Evolutionary conservation across 2,888 invertebrate species (phyloP).

Genomic region (Conus canariensis): DNA sequence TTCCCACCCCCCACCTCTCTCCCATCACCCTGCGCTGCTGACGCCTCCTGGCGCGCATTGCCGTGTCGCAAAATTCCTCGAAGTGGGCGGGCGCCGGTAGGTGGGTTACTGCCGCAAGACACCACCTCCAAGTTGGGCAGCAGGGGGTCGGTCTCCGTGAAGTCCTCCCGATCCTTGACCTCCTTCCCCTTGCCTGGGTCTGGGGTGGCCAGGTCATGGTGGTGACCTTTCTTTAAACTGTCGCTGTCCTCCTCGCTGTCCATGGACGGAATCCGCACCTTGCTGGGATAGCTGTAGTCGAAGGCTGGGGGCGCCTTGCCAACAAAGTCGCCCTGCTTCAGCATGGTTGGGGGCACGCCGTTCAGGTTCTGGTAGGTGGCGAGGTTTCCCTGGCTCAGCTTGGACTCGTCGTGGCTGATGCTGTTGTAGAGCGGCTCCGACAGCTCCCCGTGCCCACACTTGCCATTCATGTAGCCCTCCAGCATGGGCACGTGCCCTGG

Average conservation of each 20-base stretch:
- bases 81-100: neutral
- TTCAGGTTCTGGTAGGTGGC: neutral
- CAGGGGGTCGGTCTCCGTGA: slow-evolving; percentile 36
- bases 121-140: slow-evolving; percentile 22
- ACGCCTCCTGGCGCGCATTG: neutral
- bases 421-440: slow-evolving; percentile 41
- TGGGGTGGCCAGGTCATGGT: too few relatives aligned
- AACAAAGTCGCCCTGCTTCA: slow-evolving; percentile 24
- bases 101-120: neutral
- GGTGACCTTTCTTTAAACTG: neutral
- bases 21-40: neutral
- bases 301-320: neutral
- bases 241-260: neutral
- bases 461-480: slow-evolving; percentile 31
- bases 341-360: slow-evolving; percentile 1
- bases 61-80: slow-evolving; percentile 19
- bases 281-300: slow-evolving; percentile 38
- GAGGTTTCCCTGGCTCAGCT: neutral
- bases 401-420: slow-evolving; percentile 8
- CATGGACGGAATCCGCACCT: slow-evolving; percentile 23
- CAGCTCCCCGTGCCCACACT: neutral
- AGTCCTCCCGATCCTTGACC: slow-evolving; percentile 7
- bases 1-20: neutral
- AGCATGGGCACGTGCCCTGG: neutral
- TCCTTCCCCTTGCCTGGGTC: neutral